Evolutionary conservation across 2,113 vertebrate genomes (phyloP).

Genomic region (Alosa alosa): DNA sequence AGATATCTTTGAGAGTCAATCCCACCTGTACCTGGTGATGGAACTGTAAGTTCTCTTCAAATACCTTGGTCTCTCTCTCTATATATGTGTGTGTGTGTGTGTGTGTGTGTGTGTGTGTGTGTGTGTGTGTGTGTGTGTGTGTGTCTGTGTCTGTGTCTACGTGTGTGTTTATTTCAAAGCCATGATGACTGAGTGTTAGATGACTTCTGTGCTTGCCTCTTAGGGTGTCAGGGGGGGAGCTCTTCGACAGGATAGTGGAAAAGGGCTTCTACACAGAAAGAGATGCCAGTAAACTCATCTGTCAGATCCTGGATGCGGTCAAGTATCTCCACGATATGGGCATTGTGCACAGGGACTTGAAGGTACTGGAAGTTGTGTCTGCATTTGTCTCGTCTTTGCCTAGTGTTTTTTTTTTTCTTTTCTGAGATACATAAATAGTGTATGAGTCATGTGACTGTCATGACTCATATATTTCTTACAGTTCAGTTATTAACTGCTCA

Average conservation of each 20-base stretch:
- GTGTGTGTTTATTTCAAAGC: not conserved
- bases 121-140: too few species aligned
- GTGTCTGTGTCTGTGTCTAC: too few species aligned
- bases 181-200: not conserved
- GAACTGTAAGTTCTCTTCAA: conserved; percentile 84
- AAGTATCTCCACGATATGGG: conserved; percentile 95
- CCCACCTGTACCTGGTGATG: conserved; percentile 98
- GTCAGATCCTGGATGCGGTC: conserved; percentile 92
- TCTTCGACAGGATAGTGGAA: conserved; percentile 97
- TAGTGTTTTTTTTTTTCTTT: not conserved
- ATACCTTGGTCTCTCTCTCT: not conserved
- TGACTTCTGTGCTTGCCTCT: not conserved
- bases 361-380: conserved; percentile 55
- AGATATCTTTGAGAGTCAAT: conserved; percentile 94
- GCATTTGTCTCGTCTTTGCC: not conserved
- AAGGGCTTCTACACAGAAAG: conserved; percentile 98
- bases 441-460: not conserved
- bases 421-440: not conserved
- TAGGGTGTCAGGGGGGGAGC: conserved; percentile 92
- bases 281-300: conserved; percentile 94
- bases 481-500: not conserved
- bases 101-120: too few species aligned
- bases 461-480: not conserved
- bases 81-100: not conserved
- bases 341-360: conserved; percentile 93